Evolutionary conservation across 1,140 invertebrate species (phyloP), one percentile per base, ranked within the genome.

Genomic region (Bombus pyrosoma): DNA sequence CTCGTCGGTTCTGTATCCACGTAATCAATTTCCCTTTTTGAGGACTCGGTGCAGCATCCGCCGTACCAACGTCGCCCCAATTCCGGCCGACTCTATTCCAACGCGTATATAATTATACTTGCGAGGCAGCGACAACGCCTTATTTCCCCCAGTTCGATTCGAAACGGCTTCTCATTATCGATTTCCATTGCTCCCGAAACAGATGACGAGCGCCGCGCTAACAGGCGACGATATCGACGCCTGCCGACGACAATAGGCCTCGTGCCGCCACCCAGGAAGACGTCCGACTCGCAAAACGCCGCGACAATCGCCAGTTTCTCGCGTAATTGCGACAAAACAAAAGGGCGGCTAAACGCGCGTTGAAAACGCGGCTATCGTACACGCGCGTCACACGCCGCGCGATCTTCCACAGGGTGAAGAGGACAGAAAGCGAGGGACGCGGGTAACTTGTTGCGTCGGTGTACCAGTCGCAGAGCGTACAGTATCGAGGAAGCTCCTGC

Each of bases 161-260:
- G n/a, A 81, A 22, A 43, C n/a, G 39, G 22, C 53, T 68, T 39
- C 47, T 39, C 80, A 43, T 75, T 83, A 83, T 83, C 81, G 81
- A 83, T 76, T 76, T 75, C 81, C 72, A 76, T 83, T 81, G 37
- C 34, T 66, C 3, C 41, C 73, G 41, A n/a, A 43, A 73, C 47
- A 22, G 72, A 76, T 66, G 81, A 75, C 72, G 71, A 53, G 34
- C n/a, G 72, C 15, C 25, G 28, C 79, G 34, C 25, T 37, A 68
- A 53, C 25, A 66, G 18, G 59, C 76, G n/a, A 78, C 47, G 34
- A 28, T 81, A 81, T 81, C 79, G 34, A 59, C 47, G 37, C 10
- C 53, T 28, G 8, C 32, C 80, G 2, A 39, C 53, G 28, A 73
- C 37, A 72, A 73, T 41, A 28, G 34, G 64, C 37, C 28, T 5